These are phyloP conservation scores for Chondrilla cf. caribensis DNA, from an alignment of 37 sponge, comb jelly and placozoan species.

Conservation along the genomic window DNA sequence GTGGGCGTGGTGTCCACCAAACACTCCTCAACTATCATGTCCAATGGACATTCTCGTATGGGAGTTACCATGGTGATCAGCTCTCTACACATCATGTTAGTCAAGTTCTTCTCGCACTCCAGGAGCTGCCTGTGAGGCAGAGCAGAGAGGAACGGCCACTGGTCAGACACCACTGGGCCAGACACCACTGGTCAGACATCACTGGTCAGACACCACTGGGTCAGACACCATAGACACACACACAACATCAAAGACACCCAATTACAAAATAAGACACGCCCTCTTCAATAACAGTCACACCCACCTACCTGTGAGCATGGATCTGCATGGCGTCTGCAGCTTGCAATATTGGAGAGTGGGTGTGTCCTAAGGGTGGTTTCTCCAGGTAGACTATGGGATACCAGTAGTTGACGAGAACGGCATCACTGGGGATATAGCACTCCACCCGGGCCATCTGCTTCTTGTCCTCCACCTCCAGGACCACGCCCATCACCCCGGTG, in stretches of 20 bases:
- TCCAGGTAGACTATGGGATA: constrained; percentile 85
- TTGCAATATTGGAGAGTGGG: constrained; percentile 58
- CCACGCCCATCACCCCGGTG: constrained; percentile 83
- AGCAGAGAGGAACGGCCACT: not conserved
- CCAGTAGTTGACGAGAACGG: constrained; percentile 92
- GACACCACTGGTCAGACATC: not conserved
- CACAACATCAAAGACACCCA: too few relatives aligned
- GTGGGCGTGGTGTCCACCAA: constrained; percentile 39
- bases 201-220: not conserved
- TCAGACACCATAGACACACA: not conserved
- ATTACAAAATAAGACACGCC: too few relatives aligned
- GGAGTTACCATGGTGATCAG: not conserved
- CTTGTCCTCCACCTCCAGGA: constrained; percentile 41
- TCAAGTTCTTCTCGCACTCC: constrained; percentile 56
- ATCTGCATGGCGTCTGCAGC: constrained; percentile 67
- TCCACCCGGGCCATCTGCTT: constrained; percentile 86
- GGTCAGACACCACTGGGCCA: not conserved
- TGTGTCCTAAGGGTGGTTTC: constrained; percentile 81
- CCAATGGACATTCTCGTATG: not conserved
- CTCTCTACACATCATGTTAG: constrained; percentile 70
- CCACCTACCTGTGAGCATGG: constrained; percentile 33
- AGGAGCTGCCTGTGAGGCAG: constrained; percentile 67
- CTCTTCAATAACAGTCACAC: not conserved
- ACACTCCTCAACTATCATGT: constrained; percentile 39
- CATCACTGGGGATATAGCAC: constrained; percentile 91